A percentile compares a stretch with the other conserved stretches of the same genome.
Conservation (phyloP, 2,113 vertebrate species). For the Thamnophis sirtalis region DNA sequence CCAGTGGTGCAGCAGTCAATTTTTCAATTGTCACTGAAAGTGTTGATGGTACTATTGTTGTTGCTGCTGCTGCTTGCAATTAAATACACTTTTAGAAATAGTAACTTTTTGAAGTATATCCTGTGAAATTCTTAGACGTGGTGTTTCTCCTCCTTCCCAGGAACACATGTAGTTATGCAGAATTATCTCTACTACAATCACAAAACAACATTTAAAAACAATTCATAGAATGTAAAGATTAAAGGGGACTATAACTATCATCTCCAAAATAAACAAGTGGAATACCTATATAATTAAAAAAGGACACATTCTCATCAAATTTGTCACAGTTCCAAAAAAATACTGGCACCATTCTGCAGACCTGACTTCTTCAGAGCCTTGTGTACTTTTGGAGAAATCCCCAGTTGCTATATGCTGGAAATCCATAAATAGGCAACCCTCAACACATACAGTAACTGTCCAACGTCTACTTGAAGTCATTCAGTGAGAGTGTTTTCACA, state of each 20-base stretch:
- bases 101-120: background rate
- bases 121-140: background rate
- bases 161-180: background rate
- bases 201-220: background rate
- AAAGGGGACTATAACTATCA: background rate
- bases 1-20: background rate
- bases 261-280: background rate
- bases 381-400: background rate
- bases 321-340: background rate
- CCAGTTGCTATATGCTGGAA: background rate
- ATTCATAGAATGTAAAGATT: background rate
- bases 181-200: background rate
- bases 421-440: background rate
- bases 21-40: background rate
- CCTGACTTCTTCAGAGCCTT: background rate
- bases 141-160: background rate
- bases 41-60: background rate
- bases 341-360: background rate
- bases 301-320: background rate
- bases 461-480: background rate
- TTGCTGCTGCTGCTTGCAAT: background rate
- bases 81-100: background rate
- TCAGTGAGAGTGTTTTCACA: too few species aligned
- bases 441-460: background rate
- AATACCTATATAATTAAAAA: background rate